Evolutionary conservation across 1,140 invertebrate genomes (phyloP), one percentile per base, ranked within the genome.

Genomic region (Pseudomyrmex dendroicus): DNA sequence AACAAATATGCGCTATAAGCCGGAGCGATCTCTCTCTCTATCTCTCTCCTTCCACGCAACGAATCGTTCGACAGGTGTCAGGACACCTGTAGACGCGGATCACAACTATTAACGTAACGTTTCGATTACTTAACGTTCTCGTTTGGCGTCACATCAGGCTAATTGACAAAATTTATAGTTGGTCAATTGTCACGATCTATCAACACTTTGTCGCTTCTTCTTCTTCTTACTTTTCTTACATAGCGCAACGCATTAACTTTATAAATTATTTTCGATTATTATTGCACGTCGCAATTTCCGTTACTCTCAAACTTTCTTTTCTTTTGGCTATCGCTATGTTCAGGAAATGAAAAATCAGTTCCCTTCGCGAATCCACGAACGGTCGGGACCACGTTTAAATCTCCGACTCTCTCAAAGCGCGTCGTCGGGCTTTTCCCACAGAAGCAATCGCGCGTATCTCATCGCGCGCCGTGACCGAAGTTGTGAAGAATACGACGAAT

Each of bases 1-100:
- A 35, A 78, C 76, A 78, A 78, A 78, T 78, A 78, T 78, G 44
- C 74, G 74, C 20, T 57, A 35, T 35, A 54, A 68, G 44, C 7
- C 52, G 44, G 44, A 70, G 62, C 35, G 35, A 35, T 35, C 35
- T 35, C 25, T 25, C 25, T 25, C 25, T 25, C 25, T 25, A 2
- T 25, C 25, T 35, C 35, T 35, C 35, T 35, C 13, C 64, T 78
- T 70, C 76, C 54, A 54, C 44, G 44, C 59, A 57, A 48, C 76
- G 54, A 70, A 57, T 78, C 35, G 35, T 20, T 13, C 15, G 64
- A 59, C n/a, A 7, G 44, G 64, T 59, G 64, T 59, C 74, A 9
- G 20, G n/a, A 78, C 64, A 78, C 20, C 4, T 78, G 74, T 68
- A 68, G 2, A 17, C 12, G 15, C 17, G 35, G 44, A 48, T 50